phyloP scores from a whole-genome alignment of 2,113 vertebrate genomes.

The Psammodynastes pulverulentus region DNA sequence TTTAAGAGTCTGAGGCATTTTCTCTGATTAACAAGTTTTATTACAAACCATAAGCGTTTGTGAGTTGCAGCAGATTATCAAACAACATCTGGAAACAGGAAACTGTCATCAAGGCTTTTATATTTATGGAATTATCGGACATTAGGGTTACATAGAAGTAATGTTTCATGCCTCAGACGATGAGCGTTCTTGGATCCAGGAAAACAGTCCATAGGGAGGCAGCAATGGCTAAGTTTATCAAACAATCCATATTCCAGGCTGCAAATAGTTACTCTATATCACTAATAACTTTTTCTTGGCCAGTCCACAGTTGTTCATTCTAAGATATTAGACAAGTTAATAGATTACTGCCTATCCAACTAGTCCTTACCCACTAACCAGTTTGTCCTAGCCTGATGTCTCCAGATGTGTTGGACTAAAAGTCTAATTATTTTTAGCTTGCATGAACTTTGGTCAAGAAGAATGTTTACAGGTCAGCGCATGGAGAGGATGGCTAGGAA shows the following conservation, averaged over 20 bases:
- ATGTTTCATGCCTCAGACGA: not conserved
- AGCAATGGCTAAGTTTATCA: not conserved
- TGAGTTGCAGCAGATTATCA: constrained; percentile 4
- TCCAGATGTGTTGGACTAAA: not conserved
- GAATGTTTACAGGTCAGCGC: not conserved
- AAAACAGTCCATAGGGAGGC: not conserved
- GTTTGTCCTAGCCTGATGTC: not conserved
- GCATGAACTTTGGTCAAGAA: not conserved
- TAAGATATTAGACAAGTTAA: not conserved
- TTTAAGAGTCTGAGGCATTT: not conserved
- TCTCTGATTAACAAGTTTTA: not conserved
- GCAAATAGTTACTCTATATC: not conserved
- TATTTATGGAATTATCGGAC: not conserved
- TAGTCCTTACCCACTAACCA: not conserved
- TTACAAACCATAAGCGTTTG: not conserved
- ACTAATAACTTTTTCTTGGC: not conserved
- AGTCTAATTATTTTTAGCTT: not conserved
- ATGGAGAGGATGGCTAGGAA: not conserved
- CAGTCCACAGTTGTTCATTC: not conserved
- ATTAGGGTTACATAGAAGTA: not conserved
- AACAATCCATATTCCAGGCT: not conserved
- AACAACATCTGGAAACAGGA: too few species aligned
- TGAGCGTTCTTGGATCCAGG: not conserved
- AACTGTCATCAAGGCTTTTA: not conserved
- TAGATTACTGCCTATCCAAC: not conserved